Conservation (phyloP, 2,797 vertebrate species). For the Apogon hyalosoma region DNA sequence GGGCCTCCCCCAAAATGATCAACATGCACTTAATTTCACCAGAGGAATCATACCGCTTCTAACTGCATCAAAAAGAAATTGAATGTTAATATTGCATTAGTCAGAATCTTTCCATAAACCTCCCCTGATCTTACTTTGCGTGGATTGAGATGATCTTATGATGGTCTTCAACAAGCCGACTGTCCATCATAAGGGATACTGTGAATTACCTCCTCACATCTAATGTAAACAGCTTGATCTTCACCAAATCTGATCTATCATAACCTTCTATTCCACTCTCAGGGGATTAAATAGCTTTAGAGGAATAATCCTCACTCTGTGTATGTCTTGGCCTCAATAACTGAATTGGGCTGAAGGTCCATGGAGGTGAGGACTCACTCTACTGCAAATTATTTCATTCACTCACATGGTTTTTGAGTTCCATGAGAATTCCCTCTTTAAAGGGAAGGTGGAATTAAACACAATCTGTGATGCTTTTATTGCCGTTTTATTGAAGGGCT, state of each 20-base stretch:
- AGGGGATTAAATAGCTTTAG: conserved; percentile 79
- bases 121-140: conserved; percentile 62
- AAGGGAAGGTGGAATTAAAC: neutral
- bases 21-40: conserved; percentile 51
- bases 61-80: conserved; percentile 55
- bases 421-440: conserved; percentile 11
- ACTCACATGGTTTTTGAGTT: conserved; percentile 5
- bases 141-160: conserved; percentile 71
- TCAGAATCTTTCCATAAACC: conserved; percentile 62
- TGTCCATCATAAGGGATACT: conserved; percentile 65
- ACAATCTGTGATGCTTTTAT: conserved; percentile 2
- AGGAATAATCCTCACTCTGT: conserved; percentile 72
- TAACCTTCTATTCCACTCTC: conserved; percentile 64
- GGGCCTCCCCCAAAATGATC: conserved; percentile 47
- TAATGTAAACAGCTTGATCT: conserved; percentile 74
- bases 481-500: neutral
- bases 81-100: conserved; percentile 75
- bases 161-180: conserved; percentile 60
- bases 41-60: conserved; percentile 35
- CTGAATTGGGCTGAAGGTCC: conserved; percentile 55
- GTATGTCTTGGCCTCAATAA: conserved; percentile 73
- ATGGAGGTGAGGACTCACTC: conserved; percentile 38
- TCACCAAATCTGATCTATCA: conserved; percentile 73
- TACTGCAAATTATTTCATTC: conserved; percentile 31
- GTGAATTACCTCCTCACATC: conserved; percentile 69